Base-by-base conservation (phyloP, 2,113 vertebrate species). In the Peromyscus leucopus region DNA sequence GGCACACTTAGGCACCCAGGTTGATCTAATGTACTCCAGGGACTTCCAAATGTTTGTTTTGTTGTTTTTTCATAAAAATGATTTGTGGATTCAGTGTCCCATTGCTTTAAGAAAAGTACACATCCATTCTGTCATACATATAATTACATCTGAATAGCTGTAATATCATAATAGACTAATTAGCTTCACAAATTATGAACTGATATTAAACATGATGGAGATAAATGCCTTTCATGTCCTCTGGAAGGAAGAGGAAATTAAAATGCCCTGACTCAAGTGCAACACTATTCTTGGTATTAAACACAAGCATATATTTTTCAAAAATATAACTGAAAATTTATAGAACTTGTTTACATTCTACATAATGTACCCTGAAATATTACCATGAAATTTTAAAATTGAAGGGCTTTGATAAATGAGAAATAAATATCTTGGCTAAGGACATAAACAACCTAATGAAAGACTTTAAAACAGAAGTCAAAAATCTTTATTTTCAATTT, bases 221-320 rank as follows among this genome's bases (percentile, higher is more conserved):
- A 72, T 22, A 79, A 79, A 48, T 19, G 4, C 33, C 48, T 92
- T 92, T 86, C 28, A 2, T 74, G 75, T 69, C 11, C 61, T 24
- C 78, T 55, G 7, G 15, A 57, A 36, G 17, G 46, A 89, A 17
- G 48, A 48, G 72, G 75, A 75, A 46, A 26, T 12, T 11, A 55
- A 48, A n/a, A 55, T 69, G 16, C 4, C n/a, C 12, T 48, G 72
- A 89, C 36, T 76, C 33, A 36, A 51, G 69, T 72, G 1, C 2
- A 92, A 91, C 33, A 76, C 13, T 95, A 84, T 93, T 22, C 22
- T 26, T 95, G 22, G 21, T 48, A 57, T 74, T 92, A 83, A 93
- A 85, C 6, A 61, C 57, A 89, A 15, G 61, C 67, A 92, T 55
- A 71, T 0, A 55, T 83, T 15, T 42, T 90, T 39, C 61, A 36